These are phyloP conservation scores for Falco naumanni DNA, from an alignment of 2,797 vertebrate genomes.

Conservation along the genomic window DNA sequence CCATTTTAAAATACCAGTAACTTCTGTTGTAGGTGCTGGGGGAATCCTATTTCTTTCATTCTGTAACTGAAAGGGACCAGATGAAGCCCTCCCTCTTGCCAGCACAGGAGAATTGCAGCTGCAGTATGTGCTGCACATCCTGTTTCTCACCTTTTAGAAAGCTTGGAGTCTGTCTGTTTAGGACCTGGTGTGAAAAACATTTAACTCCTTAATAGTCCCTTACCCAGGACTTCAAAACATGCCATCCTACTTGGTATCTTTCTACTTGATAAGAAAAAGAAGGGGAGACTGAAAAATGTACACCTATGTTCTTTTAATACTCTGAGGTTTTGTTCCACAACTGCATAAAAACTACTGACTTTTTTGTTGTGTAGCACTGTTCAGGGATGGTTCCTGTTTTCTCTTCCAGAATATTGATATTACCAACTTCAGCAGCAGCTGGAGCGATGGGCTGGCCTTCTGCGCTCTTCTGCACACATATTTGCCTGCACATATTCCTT, in stretches of 20 bases:
- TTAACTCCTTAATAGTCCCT: not conserved
- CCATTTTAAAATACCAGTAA: not conserved
- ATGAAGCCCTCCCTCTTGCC: not conserved
- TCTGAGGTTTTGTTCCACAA: not conserved
- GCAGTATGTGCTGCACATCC: not conserved
- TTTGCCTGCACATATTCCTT: slow-evolving; percentile 91
- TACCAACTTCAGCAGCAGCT: slow-evolving; percentile 95
- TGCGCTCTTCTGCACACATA: slow-evolving; percentile 91
- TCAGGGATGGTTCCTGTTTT: not conserved
- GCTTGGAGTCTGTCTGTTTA: not conserved
- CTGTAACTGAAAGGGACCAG: not conserved
- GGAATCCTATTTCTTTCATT: not conserved
- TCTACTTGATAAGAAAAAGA: not conserved
- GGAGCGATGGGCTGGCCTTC: slow-evolving; percentile 91
- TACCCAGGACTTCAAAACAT: not conserved
- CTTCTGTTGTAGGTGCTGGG: not conserved
- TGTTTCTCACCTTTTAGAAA: not conserved
- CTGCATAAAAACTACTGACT: not conserved
- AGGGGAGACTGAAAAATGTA: not conserved
- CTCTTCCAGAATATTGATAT: slow-evolving; percentile 87
- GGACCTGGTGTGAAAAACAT: not conserved
- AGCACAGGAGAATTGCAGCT: not conserved
- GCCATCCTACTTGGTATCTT: not conserved
- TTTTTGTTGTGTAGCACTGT: not conserved
- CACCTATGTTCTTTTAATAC: not conserved